Base-by-base conservation (phyloP, 1,140 invertebrate genomes). In the Drosophila navojoa region DNA sequence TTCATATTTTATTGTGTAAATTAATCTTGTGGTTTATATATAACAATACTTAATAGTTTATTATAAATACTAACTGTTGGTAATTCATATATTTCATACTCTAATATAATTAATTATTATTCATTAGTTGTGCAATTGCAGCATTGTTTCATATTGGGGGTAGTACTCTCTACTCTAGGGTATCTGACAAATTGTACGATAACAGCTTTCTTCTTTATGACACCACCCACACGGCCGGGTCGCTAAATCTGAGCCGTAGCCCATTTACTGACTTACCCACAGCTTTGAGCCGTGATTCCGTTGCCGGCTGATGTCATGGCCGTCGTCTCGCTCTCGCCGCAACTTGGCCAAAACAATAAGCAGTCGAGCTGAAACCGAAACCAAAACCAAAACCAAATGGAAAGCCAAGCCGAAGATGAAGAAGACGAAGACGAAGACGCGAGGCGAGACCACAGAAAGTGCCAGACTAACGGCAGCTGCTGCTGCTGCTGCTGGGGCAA, bases 231-330 rank as follows among this genome's bases (percentile, higher is more conserved):
- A 64, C 40, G 16, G 1, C 11, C 35, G n/a, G 16, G 9, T 38
- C 35, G n/a, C 58, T 49, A 27, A 27, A 19, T 6, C 10, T 6
- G 11, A 63, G 52, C 44, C 35, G 16, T 22, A 42, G 29, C 38
- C 47, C 47, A 40, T 62, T 50, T 27, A 29, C 15, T 40, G 47
- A n/a, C 19, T 50, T 40, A 25, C 29, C 25, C 25, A 42, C 25
- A 38, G 42, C 32, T 60, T 72, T 67, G 35, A 42, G 38, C 71
- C 55, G 53, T 67, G 54, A 59, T 67, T 66, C 69, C 38, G 19
- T 40, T 27, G 64, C 49, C 44, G 10, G 76, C 66, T 77, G 76
- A 77, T 77, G 76, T 77, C 76, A 78, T 76, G 59, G 45, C 61
- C 64, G 53, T 27, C 9, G 27, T 47, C 50, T 38, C 47, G 27